Conservation (phyloP, 2,797 vertebrate genomes). For the Lycodopsis pacificus region DNA sequence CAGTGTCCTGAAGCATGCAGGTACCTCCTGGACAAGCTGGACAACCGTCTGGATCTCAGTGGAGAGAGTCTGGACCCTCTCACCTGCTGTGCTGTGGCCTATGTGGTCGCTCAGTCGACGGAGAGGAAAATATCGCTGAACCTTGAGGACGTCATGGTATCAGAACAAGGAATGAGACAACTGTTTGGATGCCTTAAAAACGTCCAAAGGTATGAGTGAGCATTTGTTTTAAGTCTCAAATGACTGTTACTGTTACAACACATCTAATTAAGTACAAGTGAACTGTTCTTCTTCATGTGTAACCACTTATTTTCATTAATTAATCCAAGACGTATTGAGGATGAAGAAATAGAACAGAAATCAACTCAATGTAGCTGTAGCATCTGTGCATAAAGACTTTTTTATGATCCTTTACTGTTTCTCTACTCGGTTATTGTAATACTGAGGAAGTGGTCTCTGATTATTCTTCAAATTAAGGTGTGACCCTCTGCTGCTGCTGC, state of each 20-base stretch:
- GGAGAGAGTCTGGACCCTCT: slow-evolving; percentile 14
- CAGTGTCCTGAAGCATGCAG: slow-evolving; percentile 35
- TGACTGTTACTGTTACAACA: not conserved
- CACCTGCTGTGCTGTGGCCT: slow-evolving; percentile 48
- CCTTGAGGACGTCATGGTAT: slow-evolving; percentile 23
- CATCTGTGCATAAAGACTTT: not conserved
- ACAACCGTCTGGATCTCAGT: slow-evolving; percentile 33
- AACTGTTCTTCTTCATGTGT: not conserved
- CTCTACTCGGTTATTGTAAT: not conserved
- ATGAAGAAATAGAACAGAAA: not conserved
- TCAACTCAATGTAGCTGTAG: too few species aligned
- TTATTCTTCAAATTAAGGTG: slow-evolving; percentile 11
- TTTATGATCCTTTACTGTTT: not conserved
- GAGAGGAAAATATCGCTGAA: slow-evolving; percentile 40
- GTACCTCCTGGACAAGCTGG: slow-evolving; percentile 29
- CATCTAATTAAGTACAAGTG: too few species aligned
- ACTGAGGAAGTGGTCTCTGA: not conserved
- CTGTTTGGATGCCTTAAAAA: slow-evolving; percentile 38
- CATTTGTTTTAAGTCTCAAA: not conserved
- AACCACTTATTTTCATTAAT: not conserved
- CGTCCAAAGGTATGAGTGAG: slow-evolving; percentile 38
- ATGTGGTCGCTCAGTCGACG: slow-evolving; percentile 36
- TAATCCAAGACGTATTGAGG: not conserved
- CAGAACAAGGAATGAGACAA: slow-evolving; percentile 48
- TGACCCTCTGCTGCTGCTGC: slow-evolving; percentile 21